A percentile compares a stretch with the other conserved stretches of the same genome.
Conservation (phyloP, 1,140 invertebrate species). For the Prorops nasuta region DNA sequence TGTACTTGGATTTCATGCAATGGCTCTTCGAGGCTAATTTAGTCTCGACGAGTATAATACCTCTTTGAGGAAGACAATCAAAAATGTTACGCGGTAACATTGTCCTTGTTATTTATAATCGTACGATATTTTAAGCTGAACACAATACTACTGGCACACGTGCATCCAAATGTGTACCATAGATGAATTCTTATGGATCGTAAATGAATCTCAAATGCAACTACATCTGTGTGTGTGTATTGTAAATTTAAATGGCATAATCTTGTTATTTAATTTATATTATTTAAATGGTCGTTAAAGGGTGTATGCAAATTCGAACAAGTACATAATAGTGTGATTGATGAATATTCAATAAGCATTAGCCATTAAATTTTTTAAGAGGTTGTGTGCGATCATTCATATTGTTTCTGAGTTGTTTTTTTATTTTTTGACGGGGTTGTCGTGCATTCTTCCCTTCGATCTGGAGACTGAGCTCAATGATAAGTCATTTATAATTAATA, state of each 20-base stretch:
- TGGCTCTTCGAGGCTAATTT: background rate
- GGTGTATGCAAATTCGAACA: background rate
- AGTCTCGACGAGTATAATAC: constrained; percentile 11
- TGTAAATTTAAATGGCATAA: constrained; percentile 15
- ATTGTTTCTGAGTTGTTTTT: background rate
- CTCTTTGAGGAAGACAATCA: constrained; percentile 57
- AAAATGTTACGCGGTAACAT: constrained; percentile 55
- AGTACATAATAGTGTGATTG: constrained; percentile 13
- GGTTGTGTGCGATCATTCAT: constrained; percentile 5
- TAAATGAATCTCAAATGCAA: constrained; percentile 13
- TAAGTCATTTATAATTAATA: background rate
- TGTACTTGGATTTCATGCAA: no score
- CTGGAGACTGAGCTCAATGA: constrained; percentile 12
- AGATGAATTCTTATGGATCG: constrained; percentile 15
- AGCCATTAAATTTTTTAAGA: constrained; percentile 5
- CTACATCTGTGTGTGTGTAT: constrained; percentile 3
- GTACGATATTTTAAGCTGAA: constrained; percentile 31
- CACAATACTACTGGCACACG: constrained; percentile 15
- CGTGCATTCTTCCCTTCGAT: constrained; percentile 13
- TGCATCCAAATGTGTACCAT: constrained; percentile 13
- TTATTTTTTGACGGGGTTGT: constrained; percentile 7
- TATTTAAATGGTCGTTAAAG: constrained; percentile 5
- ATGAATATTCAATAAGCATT: no score
- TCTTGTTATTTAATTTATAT: constrained; percentile 20
- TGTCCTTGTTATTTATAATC: constrained; percentile 56